Conservation (phyloP, 1,140 invertebrate species). For the Cydia pomonella region DNA sequence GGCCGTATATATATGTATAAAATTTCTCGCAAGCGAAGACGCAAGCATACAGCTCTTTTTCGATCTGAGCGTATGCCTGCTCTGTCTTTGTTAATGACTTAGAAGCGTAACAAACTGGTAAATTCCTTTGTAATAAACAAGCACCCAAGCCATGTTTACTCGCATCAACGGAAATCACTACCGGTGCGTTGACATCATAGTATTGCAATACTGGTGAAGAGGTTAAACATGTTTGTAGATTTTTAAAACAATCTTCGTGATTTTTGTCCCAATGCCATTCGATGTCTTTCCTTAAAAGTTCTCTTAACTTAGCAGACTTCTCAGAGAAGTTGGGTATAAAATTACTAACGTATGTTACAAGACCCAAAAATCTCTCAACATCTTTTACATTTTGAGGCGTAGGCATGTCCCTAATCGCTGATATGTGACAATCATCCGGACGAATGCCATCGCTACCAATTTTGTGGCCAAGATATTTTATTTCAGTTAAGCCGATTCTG, state of each 20-base stretch:
- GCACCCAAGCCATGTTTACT: constrained; percentile 56
- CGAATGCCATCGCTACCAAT: constrained; percentile 35
- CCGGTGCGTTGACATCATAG: constrained; percentile 51
- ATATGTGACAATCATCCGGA: constrained; percentile 38
- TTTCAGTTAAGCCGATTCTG: constrained; percentile 36
- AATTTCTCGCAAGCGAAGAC: constrained; percentile 38
- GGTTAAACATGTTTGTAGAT: constrained; percentile 50
- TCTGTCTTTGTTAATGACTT: constrained; percentile 56
- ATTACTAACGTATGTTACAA: constrained; percentile 49
- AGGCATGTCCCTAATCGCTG: constrained; percentile 47
- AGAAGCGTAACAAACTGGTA: constrained; percentile 56
- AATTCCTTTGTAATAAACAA: constrained; percentile 54
- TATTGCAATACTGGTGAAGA: constrained; percentile 48
- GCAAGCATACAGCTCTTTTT: constrained; percentile 38
- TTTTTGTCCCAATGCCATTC: constrained; percentile 44
- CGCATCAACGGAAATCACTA: constrained; percentile 56
- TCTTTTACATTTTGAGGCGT: constrained; percentile 50
- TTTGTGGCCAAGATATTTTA: constrained; percentile 37
- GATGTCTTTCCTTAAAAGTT: constrained; percentile 45
- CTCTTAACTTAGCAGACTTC: constrained; percentile 42
- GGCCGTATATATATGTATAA: constrained; percentile 30
- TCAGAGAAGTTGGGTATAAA: constrained; percentile 51
- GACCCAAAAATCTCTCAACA: constrained; percentile 52
- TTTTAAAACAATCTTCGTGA: constrained; percentile 46
- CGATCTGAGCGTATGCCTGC: constrained; percentile 40